Evolutionary conservation across 53 echinoderm and acorn worm species (phyloP), one percentile per base, ranked within the genome.

Genomic region (Echinarachnius parma): DNA sequence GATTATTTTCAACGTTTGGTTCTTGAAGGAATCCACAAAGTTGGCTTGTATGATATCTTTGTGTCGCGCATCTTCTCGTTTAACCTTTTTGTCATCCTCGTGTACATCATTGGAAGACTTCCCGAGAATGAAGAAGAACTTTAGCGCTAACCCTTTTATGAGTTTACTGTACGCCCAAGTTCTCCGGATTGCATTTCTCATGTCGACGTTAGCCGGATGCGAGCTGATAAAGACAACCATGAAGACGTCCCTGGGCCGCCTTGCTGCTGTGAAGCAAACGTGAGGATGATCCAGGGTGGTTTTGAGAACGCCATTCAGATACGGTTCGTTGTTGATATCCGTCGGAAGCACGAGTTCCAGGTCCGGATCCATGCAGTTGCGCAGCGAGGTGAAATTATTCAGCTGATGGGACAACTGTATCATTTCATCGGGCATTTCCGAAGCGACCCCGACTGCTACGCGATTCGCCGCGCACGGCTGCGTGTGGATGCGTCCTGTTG

Each of bases 31-130:
- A 61, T 87, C 87, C 3, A 39, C 45, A 45, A 87, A 87, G 53
- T 78, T 13, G 5, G 61, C 82, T 63, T 83, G 87, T 16, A 87
- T 21, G 26, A 87, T 83, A 46, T 87, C 87, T 3, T 59, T 46
- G 32, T 78, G 34, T 13, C 45, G 42, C 4, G 47, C 46, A 29
- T 71, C 34, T 53, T 87, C 87, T 50, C 52, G 52, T 18, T 16
- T 16, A 4, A 16, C 52, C 9, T 18, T 10, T n/a, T n/a, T n/a
- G n/a, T n/a, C 52, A 20, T 50, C 52, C 20, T 61, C 48, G 72
- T 34, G n/a, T n/a, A n/a, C n/a, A n/a, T 63, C 11, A 48, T 80
- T 68, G 29, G 75, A 57, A 13, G 50, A 48, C 16, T 33, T 58
- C 15, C 64, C 75, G 4, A 86, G 14, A 9, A 82, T 44, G 30